phyloP scores from a whole-genome alignment of 2,888 invertebrate genomes.

The Synergus umbraculus region DNA sequence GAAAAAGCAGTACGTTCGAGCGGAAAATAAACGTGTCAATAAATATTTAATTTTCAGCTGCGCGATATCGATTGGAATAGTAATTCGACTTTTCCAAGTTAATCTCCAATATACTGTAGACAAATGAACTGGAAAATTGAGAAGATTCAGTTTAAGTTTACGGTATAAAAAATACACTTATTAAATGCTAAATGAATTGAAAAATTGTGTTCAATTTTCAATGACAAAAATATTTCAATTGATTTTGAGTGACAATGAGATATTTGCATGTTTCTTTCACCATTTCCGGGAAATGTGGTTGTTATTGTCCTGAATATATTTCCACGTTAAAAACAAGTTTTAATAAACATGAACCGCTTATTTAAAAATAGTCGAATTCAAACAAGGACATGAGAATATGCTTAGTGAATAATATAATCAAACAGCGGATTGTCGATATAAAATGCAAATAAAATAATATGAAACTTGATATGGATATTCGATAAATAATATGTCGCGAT shows the following conservation, averaged over 20 bases:
- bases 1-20: constrained; percentile 16
- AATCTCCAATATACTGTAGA: background rate
- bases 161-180: too few species aligned
- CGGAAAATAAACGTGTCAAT: constrained; percentile 20
- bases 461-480: background rate
- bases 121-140: background rate
- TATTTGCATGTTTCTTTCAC: background rate
- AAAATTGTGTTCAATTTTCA: too few species aligned
- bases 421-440: background rate
- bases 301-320: background rate
- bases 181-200: too few species aligned
- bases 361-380: background rate
- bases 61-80: constrained; percentile 31
- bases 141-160: background rate
- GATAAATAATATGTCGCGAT: background rate
- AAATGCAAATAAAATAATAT: background rate
- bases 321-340: background rate
- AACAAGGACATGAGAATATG: background rate
- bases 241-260: too few species aligned
- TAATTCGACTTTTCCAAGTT: constrained; percentile 36
- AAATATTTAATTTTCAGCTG: constrained; percentile 37
- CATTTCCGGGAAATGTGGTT: background rate
- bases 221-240: too few species aligned
- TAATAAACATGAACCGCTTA: background rate
- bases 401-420: background rate